Base-by-base conservation (phyloP, 2,888 invertebrate genomes). In the Allygus modestus region DNA sequence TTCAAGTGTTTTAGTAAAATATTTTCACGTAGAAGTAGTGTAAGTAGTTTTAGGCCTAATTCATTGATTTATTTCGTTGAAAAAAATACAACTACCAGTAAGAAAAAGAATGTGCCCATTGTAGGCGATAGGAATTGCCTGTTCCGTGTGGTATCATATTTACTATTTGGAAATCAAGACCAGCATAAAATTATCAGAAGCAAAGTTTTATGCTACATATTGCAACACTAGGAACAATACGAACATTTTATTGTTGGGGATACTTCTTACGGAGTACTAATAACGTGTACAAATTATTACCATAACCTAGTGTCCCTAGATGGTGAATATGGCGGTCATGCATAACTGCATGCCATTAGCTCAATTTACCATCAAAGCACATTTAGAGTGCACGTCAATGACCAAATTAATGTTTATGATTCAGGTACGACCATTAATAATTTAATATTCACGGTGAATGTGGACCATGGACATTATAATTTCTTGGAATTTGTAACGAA, bases 271-370 rank as follows among this genome's bases (percentile, higher is more conserved):
- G 12, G 58, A 23, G 20, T 58, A 26, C 4, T 9, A 58, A 58
- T 58, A 23, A 23, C 20, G 1, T 58, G 11, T 12, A 58, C 5
- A 58, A 26, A 58, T 20, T 9, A 58, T 7, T 58, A 58, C 26
- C 5, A 23, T 23, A 58, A 58, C 20, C 26, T 58, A 23, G 20
- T 58, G 23, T 58, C 58, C 20, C 20, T 5, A 26, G 58, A 58
- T 58, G 23, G 26, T 12, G 58, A 58, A 58, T 58, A 58, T 58
- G 58, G 23, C 23, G 58, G 58, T 58, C 26, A 58, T 26, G 26
- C 20, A 23, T 9, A 58, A 58, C 23, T 58, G 58, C 58, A 58
- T 4, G 58, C 26, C 26, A 26, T 58, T 11, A 23, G 23, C 58
- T 58, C 20, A 58, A 23, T 58, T 23, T 58, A 58, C 58, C 9